Percentiles rank a stretch among this genome's conserved stretches.
These are phyloP conservation scores for Drosophila nigritarsus DNA, from an alignment of 2,888 invertebrate genomes.

Conservation along the genomic window DNA sequence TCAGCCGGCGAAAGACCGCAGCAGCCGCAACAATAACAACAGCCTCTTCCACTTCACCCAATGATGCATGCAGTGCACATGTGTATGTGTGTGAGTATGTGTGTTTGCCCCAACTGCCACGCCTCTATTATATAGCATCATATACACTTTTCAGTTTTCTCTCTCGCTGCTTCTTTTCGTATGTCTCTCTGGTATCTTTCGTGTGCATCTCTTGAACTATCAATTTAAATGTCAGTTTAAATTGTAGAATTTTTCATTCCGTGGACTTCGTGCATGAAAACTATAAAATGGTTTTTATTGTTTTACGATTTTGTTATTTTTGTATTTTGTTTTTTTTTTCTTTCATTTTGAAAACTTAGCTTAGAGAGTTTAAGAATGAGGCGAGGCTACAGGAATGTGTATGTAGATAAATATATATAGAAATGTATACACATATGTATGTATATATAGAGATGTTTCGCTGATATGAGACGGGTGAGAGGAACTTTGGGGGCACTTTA, in stretches of 20 bases:
- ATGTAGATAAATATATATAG: constrained; percentile 15
- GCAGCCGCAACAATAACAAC: constrained; percentile 54
- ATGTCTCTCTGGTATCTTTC: constrained; percentile 70
- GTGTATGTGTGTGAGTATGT: constrained; percentile 21
- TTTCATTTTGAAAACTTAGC: constrained; percentile 66
- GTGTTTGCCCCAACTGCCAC: constrained; percentile 40
- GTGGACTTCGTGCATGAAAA: constrained; percentile 81
- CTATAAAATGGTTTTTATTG: constrained; percentile 80
- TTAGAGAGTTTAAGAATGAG: constrained; percentile 60
- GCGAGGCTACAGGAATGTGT: constrained; percentile 44
- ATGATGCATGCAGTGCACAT: constrained; percentile 22
- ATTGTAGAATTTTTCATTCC: constrained; percentile 83
- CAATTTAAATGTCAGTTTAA: constrained; percentile 84
- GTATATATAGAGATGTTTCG: constrained; percentile 63
- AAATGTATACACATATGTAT: background rate
- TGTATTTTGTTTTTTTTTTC: constrained; percentile 27
- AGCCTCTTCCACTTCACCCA: constrained; percentile 56
- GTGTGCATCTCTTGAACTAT: constrained; percentile 84
- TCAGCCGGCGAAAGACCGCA: constrained; percentile 47
- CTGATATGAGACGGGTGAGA: constrained; percentile 59
- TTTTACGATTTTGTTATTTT: constrained; percentile 55
- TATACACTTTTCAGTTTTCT: constrained; percentile 31
- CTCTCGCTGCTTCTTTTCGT: constrained; percentile 22
- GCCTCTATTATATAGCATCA: constrained; percentile 50
- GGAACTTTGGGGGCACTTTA: constrained; percentile 54